Conservation (phyloP, 2,113 vertebrate species). For the Phodopus roborovskii region DNA sequence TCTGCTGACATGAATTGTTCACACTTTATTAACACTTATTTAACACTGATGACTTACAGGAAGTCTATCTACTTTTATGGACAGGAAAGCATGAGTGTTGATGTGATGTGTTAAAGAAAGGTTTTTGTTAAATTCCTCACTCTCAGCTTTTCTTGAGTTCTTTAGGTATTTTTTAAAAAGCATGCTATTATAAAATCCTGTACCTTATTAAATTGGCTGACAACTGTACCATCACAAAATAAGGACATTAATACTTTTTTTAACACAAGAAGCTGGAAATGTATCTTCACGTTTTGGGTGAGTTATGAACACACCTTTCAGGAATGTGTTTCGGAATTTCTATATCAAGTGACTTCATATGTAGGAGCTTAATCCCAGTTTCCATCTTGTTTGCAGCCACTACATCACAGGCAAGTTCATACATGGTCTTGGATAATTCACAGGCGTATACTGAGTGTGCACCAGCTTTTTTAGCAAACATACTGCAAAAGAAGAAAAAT, state of each 20-base stretch:
- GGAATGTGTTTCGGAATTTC: constrained; percentile 95
- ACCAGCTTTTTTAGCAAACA: constrained; percentile 96
- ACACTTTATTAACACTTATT: not conserved
- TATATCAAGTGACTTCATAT: constrained; percentile 96
- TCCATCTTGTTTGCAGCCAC: constrained; percentile 94
- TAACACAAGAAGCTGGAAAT: not conserved
- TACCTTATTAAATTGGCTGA: not conserved
- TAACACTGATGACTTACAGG: not conserved
- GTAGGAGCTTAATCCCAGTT: constrained; percentile 91
- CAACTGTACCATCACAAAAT: not conserved
- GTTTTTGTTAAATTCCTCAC: too few relatives aligned
- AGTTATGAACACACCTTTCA: constrained; percentile 87
- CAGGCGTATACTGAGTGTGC: constrained; percentile 94
- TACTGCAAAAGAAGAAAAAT: constrained; percentile 84
- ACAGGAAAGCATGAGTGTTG: not conserved
- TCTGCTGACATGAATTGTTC: not conserved
- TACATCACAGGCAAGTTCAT: constrained; percentile 94
- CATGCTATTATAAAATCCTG: not conserved
- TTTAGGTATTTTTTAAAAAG: not conserved
- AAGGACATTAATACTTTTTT: not conserved
- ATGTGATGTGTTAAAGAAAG: not conserved
- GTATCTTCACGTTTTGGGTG: not conserved
- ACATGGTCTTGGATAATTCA: constrained; percentile 98
- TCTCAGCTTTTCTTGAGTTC: not conserved
- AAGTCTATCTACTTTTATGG: not conserved